A percentile compares a stretch with the other conserved stretches of the same genome.
Conservation (phyloP, 1,140 invertebrate genomes). For the Formica selysi region DNA sequence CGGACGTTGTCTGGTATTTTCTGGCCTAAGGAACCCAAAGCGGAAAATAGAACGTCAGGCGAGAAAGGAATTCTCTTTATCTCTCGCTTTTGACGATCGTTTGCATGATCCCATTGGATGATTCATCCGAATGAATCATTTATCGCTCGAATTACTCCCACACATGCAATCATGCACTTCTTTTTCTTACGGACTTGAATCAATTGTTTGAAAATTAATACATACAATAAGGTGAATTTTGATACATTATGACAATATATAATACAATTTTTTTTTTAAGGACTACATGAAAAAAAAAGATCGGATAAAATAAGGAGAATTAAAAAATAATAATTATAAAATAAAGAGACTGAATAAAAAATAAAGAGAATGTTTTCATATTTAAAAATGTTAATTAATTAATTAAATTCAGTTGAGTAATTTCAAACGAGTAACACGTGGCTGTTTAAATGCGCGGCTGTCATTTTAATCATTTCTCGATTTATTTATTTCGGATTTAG, state of each 20-base stretch:
- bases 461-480: too few species aligned
- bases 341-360: too few species aligned
- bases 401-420: background rate
- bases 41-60: background rate
- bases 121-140: constrained; percentile 42
- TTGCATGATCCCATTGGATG: constrained; percentile 14
- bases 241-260: background rate
- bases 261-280: background rate
- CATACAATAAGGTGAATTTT: background rate
- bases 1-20: background rate
- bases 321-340: background rate
- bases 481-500: background rate
- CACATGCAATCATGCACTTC: background rate
- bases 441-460: too few species aligned
- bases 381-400: background rate
- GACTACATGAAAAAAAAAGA: too few species aligned
- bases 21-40: background rate
- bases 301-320: too few species aligned
- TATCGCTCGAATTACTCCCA: background rate
- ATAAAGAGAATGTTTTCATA: too few species aligned
- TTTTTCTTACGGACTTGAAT: background rate
- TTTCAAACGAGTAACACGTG: too few species aligned
- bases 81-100: background rate
- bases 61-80: background rate
- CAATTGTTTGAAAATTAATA: too few species aligned